A percentile compares a stretch with the other conserved stretches of the same genome.
Evolutionary conservation across 2,888 invertebrate species (phyloP).

Genomic region (Acutogordius australiensis): DNA sequence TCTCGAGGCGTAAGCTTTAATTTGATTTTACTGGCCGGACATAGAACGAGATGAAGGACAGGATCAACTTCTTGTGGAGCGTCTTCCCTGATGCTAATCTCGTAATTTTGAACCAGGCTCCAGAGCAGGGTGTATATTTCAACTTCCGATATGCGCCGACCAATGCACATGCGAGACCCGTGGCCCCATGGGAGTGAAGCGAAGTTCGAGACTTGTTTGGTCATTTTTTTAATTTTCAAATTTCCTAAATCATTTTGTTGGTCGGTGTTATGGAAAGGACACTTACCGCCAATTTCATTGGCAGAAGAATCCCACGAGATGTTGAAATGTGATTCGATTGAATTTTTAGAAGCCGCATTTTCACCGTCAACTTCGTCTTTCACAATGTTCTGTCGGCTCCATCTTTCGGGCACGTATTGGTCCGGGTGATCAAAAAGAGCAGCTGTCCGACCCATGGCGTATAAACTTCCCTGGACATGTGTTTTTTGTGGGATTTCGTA

Average conservation of each 20-base stretch:
- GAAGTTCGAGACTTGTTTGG: not conserved
- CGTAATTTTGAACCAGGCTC: not conserved
- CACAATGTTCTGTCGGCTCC: not conserved
- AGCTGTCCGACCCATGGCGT: not conserved
- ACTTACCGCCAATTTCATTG: not conserved
- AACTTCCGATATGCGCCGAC: not conserved
- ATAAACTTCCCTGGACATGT: slow-evolving; percentile 8
- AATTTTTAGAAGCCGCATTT: not conserved
- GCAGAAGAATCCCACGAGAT: not conserved
- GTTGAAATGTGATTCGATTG: not conserved
- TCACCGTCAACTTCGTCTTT: too few relatives aligned
- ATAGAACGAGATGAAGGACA: not conserved
- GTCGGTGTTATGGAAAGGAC: not conserved
- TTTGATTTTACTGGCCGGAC: not conserved
- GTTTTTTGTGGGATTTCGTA: slow-evolving; percentile 5
- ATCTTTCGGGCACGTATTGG: not conserved
- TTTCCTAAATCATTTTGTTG: not conserved
- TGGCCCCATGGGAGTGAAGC: slow-evolving; percentile 8
- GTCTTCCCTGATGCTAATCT: not conserved
- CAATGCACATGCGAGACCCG: slow-evolving; percentile 7
- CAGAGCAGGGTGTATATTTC: not conserved
- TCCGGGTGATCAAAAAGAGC: slow-evolving; percentile 1
- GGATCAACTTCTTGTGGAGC: not conserved
- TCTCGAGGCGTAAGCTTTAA: not conserved
- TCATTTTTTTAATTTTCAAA: slow-evolving; percentile 5